A percentile compares a stretch with the other conserved stretches of the same genome.
phyloP scores from a whole-genome alignment of 2,888 invertebrate species.

The Drosophila kokeensis region DNA sequence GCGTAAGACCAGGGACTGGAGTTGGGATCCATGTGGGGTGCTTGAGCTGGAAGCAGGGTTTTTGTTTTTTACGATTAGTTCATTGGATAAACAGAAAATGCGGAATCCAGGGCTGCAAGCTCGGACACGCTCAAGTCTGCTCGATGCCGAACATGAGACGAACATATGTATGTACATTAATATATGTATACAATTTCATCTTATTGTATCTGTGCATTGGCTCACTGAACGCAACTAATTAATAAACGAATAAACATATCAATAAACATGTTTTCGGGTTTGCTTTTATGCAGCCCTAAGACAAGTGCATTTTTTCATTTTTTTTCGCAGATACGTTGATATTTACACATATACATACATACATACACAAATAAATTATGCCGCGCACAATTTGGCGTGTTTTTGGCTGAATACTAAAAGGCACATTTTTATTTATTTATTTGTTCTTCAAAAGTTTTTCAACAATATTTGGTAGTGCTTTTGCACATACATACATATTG shows the following conservation, averaged over 20 bases:
- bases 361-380: slow-evolving; percentile 60
- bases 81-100: slow-evolving; percentile 37
- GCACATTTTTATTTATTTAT: slow-evolving; percentile 11
- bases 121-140: slow-evolving; percentile 29
- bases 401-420: slow-evolving; percentile 2
- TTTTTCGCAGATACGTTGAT: slow-evolving; percentile 43
- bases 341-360: slow-evolving; percentile 43
- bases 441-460: slow-evolving; percentile 5
- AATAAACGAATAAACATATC: slow-evolving; percentile 4
- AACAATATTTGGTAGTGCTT: slow-evolving; percentile 14
- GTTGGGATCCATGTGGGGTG: slow-evolving; percentile 90
- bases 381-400: slow-evolving; percentile 53
- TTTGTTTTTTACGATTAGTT: slow-evolving; percentile 20
- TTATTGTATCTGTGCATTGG: slow-evolving; percentile 3
- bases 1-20: slow-evolving; percentile 95
- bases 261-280: slow-evolving; percentile 13
- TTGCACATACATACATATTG: slow-evolving; percentile 28
- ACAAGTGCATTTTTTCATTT: slow-evolving; percentile 43
- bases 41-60: slow-evolving; percentile 51
- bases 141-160: slow-evolving; percentile 11
- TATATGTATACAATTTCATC: slow-evolving; percentile 15
- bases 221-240: background rate
- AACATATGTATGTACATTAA: slow-evolving; percentile 14
- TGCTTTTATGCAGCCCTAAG: slow-evolving; percentile 48
- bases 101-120: slow-evolving; percentile 32